Conservation (phyloP, 2,797 vertebrate genomes). For the Poeciliopsis turneri region DNA sequence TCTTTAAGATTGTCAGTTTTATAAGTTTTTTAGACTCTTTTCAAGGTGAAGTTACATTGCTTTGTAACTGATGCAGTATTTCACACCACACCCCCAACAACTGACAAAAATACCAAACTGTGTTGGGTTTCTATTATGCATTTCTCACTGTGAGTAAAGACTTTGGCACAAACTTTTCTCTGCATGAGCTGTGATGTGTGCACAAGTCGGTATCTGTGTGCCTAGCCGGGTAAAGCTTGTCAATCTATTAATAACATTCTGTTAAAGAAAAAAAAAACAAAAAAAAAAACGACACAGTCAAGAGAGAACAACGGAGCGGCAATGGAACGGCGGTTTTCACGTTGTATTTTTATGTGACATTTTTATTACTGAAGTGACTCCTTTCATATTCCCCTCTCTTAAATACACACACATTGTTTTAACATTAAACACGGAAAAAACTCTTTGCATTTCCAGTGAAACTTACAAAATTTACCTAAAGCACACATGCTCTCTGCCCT, state of each 20-base stretch:
- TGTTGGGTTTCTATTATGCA: slow-evolving; percentile 6
- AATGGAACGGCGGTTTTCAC: slow-evolving; percentile 31
- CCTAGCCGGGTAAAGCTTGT: slow-evolving; percentile 32
- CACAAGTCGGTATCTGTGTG: slow-evolving; percentile 22
- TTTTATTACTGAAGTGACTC: slow-evolving; percentile 12
- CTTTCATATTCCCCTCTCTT: background rate
- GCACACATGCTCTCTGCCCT: background rate
- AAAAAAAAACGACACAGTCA: background rate
- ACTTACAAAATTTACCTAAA: background rate
- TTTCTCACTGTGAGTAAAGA: slow-evolving; percentile 20
- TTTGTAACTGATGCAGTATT: background rate
- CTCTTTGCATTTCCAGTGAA: slow-evolving; percentile 17
- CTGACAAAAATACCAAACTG: background rate
- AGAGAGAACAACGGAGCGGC: slow-evolving; percentile 14
- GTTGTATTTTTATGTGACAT: slow-evolving; percentile 18
- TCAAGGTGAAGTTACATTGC: background rate
- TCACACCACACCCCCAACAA: slow-evolving; percentile 1
- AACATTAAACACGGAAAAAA: background rate
- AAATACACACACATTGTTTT: background rate
- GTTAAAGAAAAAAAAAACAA: background rate
- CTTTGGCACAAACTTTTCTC: slow-evolving; percentile 18
- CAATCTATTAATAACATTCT: slow-evolving; percentile 27
- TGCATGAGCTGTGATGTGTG: slow-evolving; percentile 64
- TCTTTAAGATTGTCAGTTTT: background rate
- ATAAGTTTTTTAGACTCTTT: background rate